phyloP scores from a whole-genome alignment of 2,888 invertebrate genomes.

The Encarsia formosa region DNA sequence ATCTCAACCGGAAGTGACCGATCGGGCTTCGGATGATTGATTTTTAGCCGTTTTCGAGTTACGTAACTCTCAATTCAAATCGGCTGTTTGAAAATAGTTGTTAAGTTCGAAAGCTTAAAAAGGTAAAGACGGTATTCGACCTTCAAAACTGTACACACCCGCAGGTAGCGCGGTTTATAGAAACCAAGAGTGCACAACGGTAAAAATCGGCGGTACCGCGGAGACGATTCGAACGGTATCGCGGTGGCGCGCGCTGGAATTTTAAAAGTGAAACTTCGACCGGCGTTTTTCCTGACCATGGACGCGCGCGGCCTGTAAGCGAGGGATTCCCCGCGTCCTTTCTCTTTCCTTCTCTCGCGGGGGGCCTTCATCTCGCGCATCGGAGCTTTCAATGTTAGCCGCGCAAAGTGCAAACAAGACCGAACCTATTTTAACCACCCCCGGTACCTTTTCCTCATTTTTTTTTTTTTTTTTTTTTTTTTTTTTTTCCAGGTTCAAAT shows the following conservation, averaged over 20 bases:
- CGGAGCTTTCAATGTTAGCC: too few relatives aligned
- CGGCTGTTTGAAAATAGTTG: too few relatives aligned
- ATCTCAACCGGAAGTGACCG: too few relatives aligned
- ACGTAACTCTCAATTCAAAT: too few relatives aligned
- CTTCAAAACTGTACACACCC: too few relatives aligned
- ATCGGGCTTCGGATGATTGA: too few relatives aligned
- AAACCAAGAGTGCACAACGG: background rate
- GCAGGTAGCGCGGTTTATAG: background rate
- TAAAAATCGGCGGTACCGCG: background rate
- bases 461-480: too few relatives aligned
- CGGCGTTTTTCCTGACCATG: too few relatives aligned
- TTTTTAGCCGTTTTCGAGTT: too few relatives aligned
- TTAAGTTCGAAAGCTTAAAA: too few relatives aligned
- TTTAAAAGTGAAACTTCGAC: constrained; percentile 27
- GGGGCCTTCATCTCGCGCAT: background rate
- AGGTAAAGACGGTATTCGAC: too few relatives aligned
- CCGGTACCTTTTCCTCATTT: constrained; percentile 3
- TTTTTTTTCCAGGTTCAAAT: background rate
- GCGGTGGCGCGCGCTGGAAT: constrained; percentile 6
- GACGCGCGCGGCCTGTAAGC: background rate
- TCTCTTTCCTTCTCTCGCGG: constrained; percentile 5
- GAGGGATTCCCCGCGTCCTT: constrained; percentile 9
- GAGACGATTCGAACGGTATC: background rate
- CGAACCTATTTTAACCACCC: background rate
- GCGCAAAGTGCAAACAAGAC: too few relatives aligned